Evolutionary conservation across 2,113 vertebrate genomes (phyloP), one percentile per base, ranked within the genome.

Genomic region (Cryptoleucopteryx plumbea): DNA sequence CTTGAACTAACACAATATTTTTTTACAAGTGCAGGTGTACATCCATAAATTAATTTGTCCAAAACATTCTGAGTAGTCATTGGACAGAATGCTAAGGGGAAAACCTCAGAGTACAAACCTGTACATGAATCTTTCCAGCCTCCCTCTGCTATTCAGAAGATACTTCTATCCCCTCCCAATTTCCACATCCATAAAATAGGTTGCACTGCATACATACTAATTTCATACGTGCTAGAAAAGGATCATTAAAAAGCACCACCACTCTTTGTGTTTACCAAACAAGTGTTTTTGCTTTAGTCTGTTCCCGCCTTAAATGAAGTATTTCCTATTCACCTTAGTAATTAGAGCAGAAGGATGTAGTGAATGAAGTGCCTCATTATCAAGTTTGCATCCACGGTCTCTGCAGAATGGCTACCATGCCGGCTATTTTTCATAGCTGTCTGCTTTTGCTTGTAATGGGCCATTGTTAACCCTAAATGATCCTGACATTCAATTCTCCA

Each of bases 401-500:
- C 94, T 59, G 89, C 91, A 97, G 96, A 98, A 98, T 78, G 97
- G 92, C 96, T 95, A 73, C 95, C 97, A 97, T 96, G 97, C 96
- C 74, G 90, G 96, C 97, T 97, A 98, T 97, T 98, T 98, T 98
- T 98, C 96, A 97, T 92, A 97, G 98, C 97, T 98, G 98, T 98
- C 98, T 98, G 97, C 98, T 96, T 95, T 94, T 92, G 97, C 98
- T 97, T 95, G 92, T 84, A 94, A 96, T 58, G 96, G 97, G 83
- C 98, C 97, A 98, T 98, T 99, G 98, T 98, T 98, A 98, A 97
- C 97, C 95, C 96, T 99, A 99, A 99, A 95, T 97, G 98, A 98
- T 98, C 97, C 97, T 98, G 98, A 99, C 98, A 98, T 98, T 94
- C 98, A 98, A 97, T 98, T 98, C 98, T 98, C 96, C 45, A 4